Base-by-base conservation (phyloP, 2,113 vertebrate genomes). In the Andinoacara biseriatus region DNA sequence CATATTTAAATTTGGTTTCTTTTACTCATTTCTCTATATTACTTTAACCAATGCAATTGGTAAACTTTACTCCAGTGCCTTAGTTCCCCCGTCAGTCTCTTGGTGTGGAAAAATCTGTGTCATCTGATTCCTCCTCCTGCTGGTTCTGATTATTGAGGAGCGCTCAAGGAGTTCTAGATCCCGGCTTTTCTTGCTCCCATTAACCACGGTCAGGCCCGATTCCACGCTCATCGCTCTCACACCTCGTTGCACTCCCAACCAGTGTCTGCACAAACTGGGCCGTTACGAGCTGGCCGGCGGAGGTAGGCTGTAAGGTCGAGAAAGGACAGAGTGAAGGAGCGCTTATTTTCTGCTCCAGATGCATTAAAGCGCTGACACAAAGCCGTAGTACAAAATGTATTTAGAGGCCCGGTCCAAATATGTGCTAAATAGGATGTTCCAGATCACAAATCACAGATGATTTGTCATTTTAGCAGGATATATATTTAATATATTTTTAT, bases 121-220 rank as follows among this genome's bases (percentile, higher is more conserved):
- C 90, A 92, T 87, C 72, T 56, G 85, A 91, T 79, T 92, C 83
- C 62, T 69, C 52, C 74, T 81, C 60, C 58, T 54, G 38, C 90
- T 92, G 92, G 87, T 94, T 91, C 85, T 93, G 93, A 93, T 94
- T 94, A 92, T 74, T 76, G 20, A 76, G 43, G 24, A 84, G 82
- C 3, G n/a, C 91, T 90, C 78, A 10, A 54, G 80, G 82, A 90
- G 43, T 76, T 74, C 72, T 85, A 91, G 86, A 74, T 85, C 60
- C 76, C 5, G 22, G 74, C 63, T 83, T 82, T 52, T 49, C 82
- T 75, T 26, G 58, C 86, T 86, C 59, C 33, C 63, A 82, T 90
- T 90, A 83, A 86, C 87, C 79, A 87, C 58, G 40, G 72, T 86
- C 83, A 84, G 74, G 81, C 76, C 89, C 17, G 58, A 81, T 91